Percentiles rank a stretch among this genome's conserved stretches.
Conservation (phyloP, 2,113 vertebrate genomes). For the Pipa parva region DNA sequence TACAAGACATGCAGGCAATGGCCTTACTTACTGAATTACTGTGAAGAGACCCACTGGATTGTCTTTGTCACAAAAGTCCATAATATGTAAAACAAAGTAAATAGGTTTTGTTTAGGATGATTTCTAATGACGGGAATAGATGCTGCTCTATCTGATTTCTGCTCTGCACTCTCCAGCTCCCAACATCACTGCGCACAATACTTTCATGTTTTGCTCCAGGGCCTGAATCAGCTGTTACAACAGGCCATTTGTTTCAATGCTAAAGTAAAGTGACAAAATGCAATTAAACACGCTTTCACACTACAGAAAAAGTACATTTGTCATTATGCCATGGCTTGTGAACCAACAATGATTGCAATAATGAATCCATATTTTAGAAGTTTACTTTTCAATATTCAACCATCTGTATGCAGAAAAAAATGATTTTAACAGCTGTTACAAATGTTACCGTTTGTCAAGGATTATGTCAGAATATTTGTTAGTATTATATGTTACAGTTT, state of each 20-base stretch:
- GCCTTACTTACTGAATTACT: constrained; percentile 37
- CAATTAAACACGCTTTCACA: constrained; percentile 3
- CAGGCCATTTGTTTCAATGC: constrained; percentile 2
- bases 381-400: background rate
- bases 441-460: too few relatives aligned
- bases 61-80: constrained; percentile 34
- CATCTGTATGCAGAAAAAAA: background rate
- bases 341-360: background rate
- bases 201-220: constrained; percentile 20
- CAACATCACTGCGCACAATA: constrained; percentile 18
- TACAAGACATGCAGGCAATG: background rate
- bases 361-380: background rate
- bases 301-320: constrained; percentile 1
- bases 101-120: constrained; percentile 9
- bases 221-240: constrained; percentile 7
- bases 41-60: constrained; percentile 26
- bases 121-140: constrained; percentile 9
- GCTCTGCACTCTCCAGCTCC: constrained; percentile 13
- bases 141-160: background rate
- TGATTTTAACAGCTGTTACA: background rate
- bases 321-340: constrained; percentile 3
- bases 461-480: too few relatives aligned
- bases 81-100: constrained; percentile 16
- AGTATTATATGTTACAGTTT: too few relatives aligned
- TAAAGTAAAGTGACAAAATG: constrained; percentile 11